These are phyloP conservation scores for Brassicogethes aeneus DNA, from an alignment of 2,888 invertebrate species.

Conservation along the genomic window DNA sequence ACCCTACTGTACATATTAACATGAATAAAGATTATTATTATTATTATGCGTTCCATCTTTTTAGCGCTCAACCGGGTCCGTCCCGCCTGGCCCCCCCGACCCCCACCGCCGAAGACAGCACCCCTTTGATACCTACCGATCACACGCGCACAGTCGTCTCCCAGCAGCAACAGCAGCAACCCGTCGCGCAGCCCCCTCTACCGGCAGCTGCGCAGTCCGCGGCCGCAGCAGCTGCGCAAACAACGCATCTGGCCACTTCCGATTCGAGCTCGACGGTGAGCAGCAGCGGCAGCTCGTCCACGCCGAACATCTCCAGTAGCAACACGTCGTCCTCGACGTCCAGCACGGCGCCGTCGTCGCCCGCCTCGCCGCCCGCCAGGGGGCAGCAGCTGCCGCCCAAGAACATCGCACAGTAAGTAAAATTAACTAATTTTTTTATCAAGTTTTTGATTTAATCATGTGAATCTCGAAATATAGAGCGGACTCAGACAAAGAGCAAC, in stretches of 20 bases:
- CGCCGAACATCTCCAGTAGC: constrained; percentile 61
- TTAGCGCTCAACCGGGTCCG: constrained; percentile 51
- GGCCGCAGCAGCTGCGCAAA: constrained; percentile 41
- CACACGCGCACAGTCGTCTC: constrained; percentile 41
- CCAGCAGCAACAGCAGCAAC: constrained; percentile 11
- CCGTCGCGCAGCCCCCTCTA: constrained; percentile 15
- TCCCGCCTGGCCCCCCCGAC: constrained; percentile 63
- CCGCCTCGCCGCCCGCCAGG: constrained; percentile 50
- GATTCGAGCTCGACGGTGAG: constrained; percentile 65
- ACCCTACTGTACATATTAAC: too few relatives aligned
- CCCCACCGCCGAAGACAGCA: constrained; percentile 56
- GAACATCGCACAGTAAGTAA: constrained; percentile 16
- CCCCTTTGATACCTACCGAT: constrained; percentile 52
- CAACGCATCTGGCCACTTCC: constrained; percentile 39
- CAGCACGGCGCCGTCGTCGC: constrained; percentile 65
- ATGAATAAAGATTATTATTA: too few relatives aligned
- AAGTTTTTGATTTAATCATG: background rate
- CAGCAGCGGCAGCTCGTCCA: constrained; percentile 60
- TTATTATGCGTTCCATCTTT: too few relatives aligned
- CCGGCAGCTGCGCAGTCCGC: constrained; percentile 33
- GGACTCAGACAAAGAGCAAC: too few relatives aligned
- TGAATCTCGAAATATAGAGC: too few relatives aligned
- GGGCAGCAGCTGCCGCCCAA: constrained; percentile 25
- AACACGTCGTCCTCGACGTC: constrained; percentile 52
- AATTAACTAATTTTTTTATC: too few relatives aligned